phyloP scores from a whole-genome alignment of 2,113 vertebrate genomes.

The Pelusios castaneus region DNA sequence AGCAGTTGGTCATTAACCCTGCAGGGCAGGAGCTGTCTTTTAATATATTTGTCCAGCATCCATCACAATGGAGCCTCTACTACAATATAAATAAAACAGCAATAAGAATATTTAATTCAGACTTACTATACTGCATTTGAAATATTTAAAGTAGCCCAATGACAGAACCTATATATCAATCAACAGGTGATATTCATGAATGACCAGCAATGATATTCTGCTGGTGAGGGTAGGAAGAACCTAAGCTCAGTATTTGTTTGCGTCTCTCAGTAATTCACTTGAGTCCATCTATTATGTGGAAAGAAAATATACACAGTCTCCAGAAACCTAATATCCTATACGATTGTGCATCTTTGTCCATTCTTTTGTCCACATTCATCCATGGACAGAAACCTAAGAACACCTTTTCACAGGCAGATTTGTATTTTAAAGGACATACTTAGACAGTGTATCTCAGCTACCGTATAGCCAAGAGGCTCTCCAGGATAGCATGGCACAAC shows the following conservation, averaged over 20 bases:
- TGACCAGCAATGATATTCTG: not conserved
- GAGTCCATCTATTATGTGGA: not conserved
- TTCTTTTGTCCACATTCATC: constrained; percentile 32
- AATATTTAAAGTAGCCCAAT: constrained; percentile 17
- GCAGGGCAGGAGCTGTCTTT: not conserved
- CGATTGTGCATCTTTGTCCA: not conserved
- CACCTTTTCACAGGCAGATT: not conserved
- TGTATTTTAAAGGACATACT: constrained; percentile 10
- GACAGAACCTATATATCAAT: not conserved
- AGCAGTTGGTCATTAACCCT: not conserved
- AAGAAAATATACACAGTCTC: constrained; percentile 27
- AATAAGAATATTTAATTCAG: not conserved
- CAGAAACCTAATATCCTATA: not conserved
- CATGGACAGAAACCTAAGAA: not conserved
- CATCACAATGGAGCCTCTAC: not conserved
- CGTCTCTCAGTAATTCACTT: not conserved
- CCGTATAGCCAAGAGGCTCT: constrained; percentile 32
- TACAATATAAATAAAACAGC: not conserved
- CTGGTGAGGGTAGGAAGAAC: not conserved
- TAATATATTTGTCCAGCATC: not conserved
- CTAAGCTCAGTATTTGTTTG: not conserved
- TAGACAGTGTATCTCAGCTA: not conserved
- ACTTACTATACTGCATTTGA: not conserved
- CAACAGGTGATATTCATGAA: not conserved
- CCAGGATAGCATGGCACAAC: constrained; percentile 44